Percentiles rank a stretch among this genome's conserved stretches.
phyloP scores from a whole-genome alignment of 2,888 invertebrate genomes.

The Hofmannophila pseudospretella region DNA sequence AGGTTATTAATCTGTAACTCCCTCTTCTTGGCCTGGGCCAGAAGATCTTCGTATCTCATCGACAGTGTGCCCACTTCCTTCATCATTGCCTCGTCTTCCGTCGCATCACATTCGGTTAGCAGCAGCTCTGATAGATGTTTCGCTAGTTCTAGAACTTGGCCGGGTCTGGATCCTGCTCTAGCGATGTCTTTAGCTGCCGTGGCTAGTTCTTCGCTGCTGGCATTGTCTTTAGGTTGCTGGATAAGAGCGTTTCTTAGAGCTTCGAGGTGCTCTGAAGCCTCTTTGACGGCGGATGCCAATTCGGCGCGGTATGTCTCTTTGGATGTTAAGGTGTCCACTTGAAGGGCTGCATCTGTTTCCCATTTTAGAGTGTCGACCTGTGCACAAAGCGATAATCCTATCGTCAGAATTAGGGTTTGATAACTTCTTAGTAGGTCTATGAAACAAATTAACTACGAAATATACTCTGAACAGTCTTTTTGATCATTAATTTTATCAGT shows the following conservation, averaged over 20 bases:
- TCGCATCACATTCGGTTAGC: slow-evolving; percentile 84
- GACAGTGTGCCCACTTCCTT: slow-evolving; percentile 81
- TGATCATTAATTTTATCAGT: too few species aligned
- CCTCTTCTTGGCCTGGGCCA: slow-evolving; percentile 83
- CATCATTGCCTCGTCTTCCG: slow-evolving; percentile 80
- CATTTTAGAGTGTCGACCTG: slow-evolving; percentile 87
- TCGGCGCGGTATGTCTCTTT: slow-evolving; percentile 90
- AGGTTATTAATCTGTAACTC: slow-evolving; percentile 87
- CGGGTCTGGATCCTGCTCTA: slow-evolving; percentile 86
- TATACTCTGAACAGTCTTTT: too few species aligned
- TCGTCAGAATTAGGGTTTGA: background rate
- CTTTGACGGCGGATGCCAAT: slow-evolving; percentile 83
- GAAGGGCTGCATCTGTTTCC: slow-evolving; percentile 87
- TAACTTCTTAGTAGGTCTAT: background rate
- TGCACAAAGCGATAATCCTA: slow-evolving; percentile 27
- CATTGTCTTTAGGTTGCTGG: slow-evolving; percentile 54
- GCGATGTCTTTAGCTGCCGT: slow-evolving; percentile 84
- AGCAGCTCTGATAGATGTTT: slow-evolving; percentile 87
- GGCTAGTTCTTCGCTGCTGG: slow-evolving; percentile 79
- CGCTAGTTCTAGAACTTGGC: slow-evolving; percentile 88
- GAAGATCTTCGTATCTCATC: slow-evolving; percentile 82
- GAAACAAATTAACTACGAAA: too few species aligned
- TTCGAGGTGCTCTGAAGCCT: slow-evolving; percentile 82
- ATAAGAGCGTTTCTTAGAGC: slow-evolving; percentile 78
- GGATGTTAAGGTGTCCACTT: slow-evolving; percentile 90